Base-by-base conservation (phyloP, 2,113 vertebrate species). In the Oncorhynchus mykiss region DNA sequence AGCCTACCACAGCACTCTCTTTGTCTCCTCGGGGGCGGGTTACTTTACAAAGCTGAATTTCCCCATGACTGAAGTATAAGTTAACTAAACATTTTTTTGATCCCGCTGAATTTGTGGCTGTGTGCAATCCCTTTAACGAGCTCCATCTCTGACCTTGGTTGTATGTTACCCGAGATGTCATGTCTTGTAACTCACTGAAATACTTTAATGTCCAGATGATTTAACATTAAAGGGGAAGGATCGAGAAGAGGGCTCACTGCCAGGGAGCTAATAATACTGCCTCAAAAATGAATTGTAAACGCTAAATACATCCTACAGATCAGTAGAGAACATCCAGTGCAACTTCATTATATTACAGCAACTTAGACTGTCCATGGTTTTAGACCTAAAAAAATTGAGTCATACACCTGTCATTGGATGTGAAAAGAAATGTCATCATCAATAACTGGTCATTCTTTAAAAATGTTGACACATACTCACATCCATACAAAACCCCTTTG, bases 121-220 rank as follows among this genome's bases (percentile, higher is more conserved):
- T 88, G 89, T 88, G 89, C 86, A 89, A 88, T 89, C 89, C 87
- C 87, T 87, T 54, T 90, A 93, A 93, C 82, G 83, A 93, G 91
- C 91, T 92, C 92, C 92, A 92, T 92, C 91, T 92, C 91, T 93
- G 90, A 93, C 91, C 90, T 79, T 78, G 75, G 81, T 90, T 92
- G 89, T 90, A 90, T 89, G 86, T 92, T 92, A 89, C 88, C 85
- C 86, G 83, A 90, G 82, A 91, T 89, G 90, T 91, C 90, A 91
- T 92, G 91, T 92, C 92, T 92, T 86, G 85, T 90, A 91, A 93
- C 86, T 93, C 90, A 90, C 84, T 71, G 84, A 90, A 88, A 88
- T 86, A 85, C 89, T 92, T 93, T 91, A 89, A 91, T 89, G 88
- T 91, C 87, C 78, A 88, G 76, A 86, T 84, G 88, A 91, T 90